Evolutionary conservation across 2,797 vertebrate genomes (phyloP), one percentile per base, ranked within the genome.

Genomic region (Diglossa cyanea): DNA sequence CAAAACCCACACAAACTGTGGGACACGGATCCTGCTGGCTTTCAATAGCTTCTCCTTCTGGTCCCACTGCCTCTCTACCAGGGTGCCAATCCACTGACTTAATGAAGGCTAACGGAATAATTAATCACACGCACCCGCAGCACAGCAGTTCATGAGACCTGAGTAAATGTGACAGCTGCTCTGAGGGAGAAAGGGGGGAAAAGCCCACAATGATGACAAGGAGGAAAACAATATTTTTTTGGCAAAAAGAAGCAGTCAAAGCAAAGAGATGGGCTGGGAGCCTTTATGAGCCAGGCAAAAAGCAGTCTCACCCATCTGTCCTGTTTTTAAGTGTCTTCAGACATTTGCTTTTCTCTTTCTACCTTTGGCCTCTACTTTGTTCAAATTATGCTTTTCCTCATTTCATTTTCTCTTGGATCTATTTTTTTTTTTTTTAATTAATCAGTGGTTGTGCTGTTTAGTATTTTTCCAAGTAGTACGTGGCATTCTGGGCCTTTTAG

Each of bases 21-120:
- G 86, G 78, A 80, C 31, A 44, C 10, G 17, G 45, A 82, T 88
- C 91, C 91, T 95, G 89, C 86, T 92, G 89, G 40, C 47, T 88
- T 51, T 94, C 86, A 86, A 62, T 93, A 80, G 81, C 92, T 96
- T 95, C 88, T 94, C 92, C 93, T 95, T 97, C 90, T 95, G 94
- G 92, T 95, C 94, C 89, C 0, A 55, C 85, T 95, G 86, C 73
- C 81, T 95, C 54, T 65, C 90, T 70, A 79, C 90, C 6, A 0
- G 71, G 93, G 79, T 63, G 87, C 92, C 90, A 95, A 91, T 96
- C 81, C 86, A 54, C 53, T 54, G 86, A 84, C 47, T 97, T 97
- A 95, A 97, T 95, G 95, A 96, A 90, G 94, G 90, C 90, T 97
- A 97, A 92, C 44, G 1, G 75, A 86, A 45, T 86, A 96, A 97